Evolutionary conservation across 2,113 vertebrate genomes (phyloP).

Genomic region (Heliornis fulica): DNA sequence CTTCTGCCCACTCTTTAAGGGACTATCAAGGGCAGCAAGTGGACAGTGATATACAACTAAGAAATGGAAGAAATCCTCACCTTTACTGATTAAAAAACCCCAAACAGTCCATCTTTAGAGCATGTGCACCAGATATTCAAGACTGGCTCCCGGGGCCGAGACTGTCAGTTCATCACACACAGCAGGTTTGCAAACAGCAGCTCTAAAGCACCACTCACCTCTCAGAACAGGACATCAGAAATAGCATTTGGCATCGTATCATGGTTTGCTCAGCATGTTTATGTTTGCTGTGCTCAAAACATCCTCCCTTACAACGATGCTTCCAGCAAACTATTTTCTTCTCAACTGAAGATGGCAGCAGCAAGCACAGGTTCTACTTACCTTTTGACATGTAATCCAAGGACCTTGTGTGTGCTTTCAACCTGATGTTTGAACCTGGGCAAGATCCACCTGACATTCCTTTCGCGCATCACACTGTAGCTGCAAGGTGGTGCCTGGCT

Average conservation of each 20-base stretch:
- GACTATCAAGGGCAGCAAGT: not conserved
- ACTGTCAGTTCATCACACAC: not conserved
- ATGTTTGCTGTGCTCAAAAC: not conserved
- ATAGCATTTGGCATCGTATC: not conserved
- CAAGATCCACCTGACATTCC: not conserved
- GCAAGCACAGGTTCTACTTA: not conserved
- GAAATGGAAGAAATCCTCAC: not conserved
- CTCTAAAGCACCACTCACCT: not conserved
- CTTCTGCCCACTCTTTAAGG: not conserved
- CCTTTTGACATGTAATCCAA: not conserved
- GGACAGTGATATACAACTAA: not conserved
- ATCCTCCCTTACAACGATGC: not conserved
- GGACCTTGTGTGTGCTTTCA: not conserved
- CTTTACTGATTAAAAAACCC: rapidly evolving
- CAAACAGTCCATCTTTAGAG: not conserved
- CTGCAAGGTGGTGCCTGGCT: not conserved
- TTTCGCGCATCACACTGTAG: not conserved
- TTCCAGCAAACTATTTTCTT: not conserved
- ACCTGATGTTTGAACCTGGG: not conserved
- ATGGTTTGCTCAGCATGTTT: not conserved
- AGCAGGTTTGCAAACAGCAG: not conserved
- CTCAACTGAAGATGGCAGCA: not conserved
- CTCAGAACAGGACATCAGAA: not conserved
- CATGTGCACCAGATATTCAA: not conserved
- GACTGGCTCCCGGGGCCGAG: not conserved